Evolutionary conservation across 2,888 invertebrate genomes (phyloP).

Genomic region (Megaustenia siamemsis): DNA sequence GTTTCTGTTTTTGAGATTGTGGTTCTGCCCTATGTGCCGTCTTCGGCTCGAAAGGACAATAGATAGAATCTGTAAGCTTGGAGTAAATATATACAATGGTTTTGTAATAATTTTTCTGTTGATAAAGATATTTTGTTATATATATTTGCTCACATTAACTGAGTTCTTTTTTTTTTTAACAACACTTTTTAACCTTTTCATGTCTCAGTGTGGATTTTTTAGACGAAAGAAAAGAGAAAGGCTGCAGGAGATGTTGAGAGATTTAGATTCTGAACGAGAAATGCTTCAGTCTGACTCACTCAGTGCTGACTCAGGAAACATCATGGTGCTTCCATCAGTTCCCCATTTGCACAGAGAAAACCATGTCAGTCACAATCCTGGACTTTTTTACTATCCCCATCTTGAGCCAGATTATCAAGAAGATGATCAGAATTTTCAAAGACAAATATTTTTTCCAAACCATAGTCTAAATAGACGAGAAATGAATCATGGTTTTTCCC

Average conservation of each 20-base stretch:
- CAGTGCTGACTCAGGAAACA: constrained; percentile 50
- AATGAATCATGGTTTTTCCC: constrained; percentile 8
- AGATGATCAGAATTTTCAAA: neutral
- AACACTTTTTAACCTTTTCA: neutral
- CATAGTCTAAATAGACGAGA: constrained; percentile 42
- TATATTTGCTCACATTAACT: no score
- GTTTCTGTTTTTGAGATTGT: no score
- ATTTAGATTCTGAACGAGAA: constrained; percentile 55
- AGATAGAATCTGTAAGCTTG: no score
- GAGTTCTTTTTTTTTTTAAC: no score
- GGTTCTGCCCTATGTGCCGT: no score
- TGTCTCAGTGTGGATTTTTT: constrained; percentile 71
- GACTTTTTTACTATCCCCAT: constrained; percentile 44
- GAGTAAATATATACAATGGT: no score
- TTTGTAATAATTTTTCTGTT: no score
- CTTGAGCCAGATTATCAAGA: constrained; percentile 19
- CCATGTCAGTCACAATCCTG: neutral
- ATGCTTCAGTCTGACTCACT: constrained; percentile 48
- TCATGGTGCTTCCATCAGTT: constrained; percentile 50
- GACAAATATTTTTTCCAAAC: constrained; percentile 17
- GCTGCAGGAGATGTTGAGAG: constrained; percentile 57
- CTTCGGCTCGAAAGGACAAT: no score
- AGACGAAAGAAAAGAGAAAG: constrained; percentile 65
- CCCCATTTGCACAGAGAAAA: neutral
- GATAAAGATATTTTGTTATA: no score